These are phyloP conservation scores for Odontamblyopus rebecca DNA, from an alignment of 2,797 vertebrate species.

Conservation along the genomic window DNA sequence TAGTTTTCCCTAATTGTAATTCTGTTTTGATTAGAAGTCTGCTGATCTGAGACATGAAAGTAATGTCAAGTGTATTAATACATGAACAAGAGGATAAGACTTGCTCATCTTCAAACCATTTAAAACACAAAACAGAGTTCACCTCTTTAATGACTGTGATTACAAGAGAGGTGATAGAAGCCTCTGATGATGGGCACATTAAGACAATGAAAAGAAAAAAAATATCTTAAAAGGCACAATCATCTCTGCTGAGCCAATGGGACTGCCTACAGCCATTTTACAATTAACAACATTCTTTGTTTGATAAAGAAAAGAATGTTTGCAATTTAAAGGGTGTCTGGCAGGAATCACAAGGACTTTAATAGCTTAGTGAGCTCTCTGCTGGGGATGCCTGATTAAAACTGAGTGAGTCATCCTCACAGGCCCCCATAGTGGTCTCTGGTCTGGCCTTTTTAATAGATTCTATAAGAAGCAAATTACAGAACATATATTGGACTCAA, in stretches of 20 bases:
- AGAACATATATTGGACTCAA: background rate
- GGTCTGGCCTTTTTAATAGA: slow-evolving; percentile 39
- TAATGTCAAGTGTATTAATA: slow-evolving; percentile 54
- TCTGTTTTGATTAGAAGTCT: slow-evolving; percentile 62
- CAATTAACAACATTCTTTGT: slow-evolving; percentile 66
- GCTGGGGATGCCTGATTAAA: slow-evolving; percentile 38
- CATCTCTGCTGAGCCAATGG: slow-evolving; percentile 57
- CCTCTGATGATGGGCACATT: slow-evolving; percentile 49
- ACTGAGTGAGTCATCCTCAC: slow-evolving; percentile 50
- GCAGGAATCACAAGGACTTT: slow-evolving; percentile 42
- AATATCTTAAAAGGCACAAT: slow-evolving; percentile 49
- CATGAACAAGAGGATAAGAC: slow-evolving; percentile 48
- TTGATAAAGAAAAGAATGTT: slow-evolving; percentile 65
- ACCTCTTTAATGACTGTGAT: slow-evolving; percentile 58
- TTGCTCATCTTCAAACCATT: slow-evolving; percentile 52
- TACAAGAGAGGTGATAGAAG: slow-evolving; percentile 47
- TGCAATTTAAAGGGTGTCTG: slow-evolving; percentile 55
- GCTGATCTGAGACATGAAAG: slow-evolving; percentile 53
- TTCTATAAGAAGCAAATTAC: slow-evolving; percentile 8
- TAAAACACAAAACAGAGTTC: slow-evolving; percentile 51
- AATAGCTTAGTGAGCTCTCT: slow-evolving; percentile 26
- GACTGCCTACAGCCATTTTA: slow-evolving; percentile 57
- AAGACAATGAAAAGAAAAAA: slow-evolving; percentile 53
- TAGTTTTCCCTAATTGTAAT: slow-evolving; percentile 58
- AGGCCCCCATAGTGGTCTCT: slow-evolving; percentile 45